Base-by-base conservation (phyloP, 1,140 invertebrate species). In the Matsumurasca onukii region DNA sequence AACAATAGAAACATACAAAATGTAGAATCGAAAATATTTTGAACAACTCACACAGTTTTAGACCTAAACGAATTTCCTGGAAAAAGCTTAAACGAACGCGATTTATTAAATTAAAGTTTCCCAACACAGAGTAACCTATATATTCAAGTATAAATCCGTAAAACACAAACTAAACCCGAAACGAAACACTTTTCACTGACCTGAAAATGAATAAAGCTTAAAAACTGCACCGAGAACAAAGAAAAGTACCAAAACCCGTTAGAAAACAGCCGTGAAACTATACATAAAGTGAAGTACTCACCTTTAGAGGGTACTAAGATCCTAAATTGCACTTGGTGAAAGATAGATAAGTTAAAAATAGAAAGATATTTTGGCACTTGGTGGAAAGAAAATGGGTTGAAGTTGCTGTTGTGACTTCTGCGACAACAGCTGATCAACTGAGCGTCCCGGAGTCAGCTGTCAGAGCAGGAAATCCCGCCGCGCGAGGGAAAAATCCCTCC, bases 321-420 rank as follows among this genome's bases (percentile, higher is more conserved):
- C 55, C 55, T 59, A 59, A 59, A 59, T 59, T 59, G 55, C 55
- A 59, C 55, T 59, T 59, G 25, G 55, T 59, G 55, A 59, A 59
- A 27, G 55, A 27, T 59, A 59, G 24, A 27, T 59, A 59, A 27
- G 55, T 59, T 59, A 59, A 27, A 59, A 59, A 59, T 59, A 59
- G 55, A 22, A 59, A 59, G 25, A 59, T 5, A 59, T 59, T n/a
- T 59, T 59, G 55, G 55, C 55, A 59, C 55, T 59, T 59, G 25
- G 55, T 59, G 55, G 55, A 59, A 59, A 59, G 20, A 15, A 27
- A 59, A 25, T 24, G 25, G 22, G 55, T 25, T 59, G 22, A 29
- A 59, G 5, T 25, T 59, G 22, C 5, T 59, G 55, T 59, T 59
- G 55, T 59, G 55, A 24, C 30, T 59, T 27, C 22, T 27, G 15